Evolutionary conservation across 2,888 invertebrate species (phyloP).

Genomic region (Caenorhabditis macrosperma): DNA sequence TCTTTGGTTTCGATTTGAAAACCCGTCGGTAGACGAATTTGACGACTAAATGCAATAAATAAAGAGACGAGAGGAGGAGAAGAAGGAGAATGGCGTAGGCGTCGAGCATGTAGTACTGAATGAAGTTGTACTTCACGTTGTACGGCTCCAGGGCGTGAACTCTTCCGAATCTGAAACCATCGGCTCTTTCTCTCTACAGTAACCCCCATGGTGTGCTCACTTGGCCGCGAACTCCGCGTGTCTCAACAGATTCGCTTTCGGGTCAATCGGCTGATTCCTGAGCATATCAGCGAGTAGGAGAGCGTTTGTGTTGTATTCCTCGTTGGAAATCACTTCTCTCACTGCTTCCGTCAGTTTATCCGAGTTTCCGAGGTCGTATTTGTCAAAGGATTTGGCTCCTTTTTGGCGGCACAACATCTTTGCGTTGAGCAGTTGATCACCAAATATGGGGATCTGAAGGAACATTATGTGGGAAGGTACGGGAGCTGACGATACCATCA

Average conservation of each 20-base stretch:
- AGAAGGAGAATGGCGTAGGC: conserved; percentile 15
- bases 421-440: conserved; percentile 41
- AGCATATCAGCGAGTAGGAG: conserved; percentile 25
- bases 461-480: not conserved
- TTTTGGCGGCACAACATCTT: conserved; percentile 51
- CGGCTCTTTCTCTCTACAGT: not conserved
- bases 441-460: conserved; percentile 40
- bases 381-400: conserved; percentile 44
- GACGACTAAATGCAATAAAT: conserved; percentile 9
- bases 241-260: conserved; percentile 20
- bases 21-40: conserved; percentile 20
- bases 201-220: not conserved
- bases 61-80: not conserved
- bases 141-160: conserved; percentile 29
- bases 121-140: conserved; percentile 37
- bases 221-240: conserved; percentile 37
- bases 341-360: conserved; percentile 26
- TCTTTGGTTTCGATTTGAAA: conserved; percentile 28
- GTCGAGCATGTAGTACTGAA: conserved; percentile 35
- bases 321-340: conserved; percentile 30
- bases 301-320: conserved; percentile 11
- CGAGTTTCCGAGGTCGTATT: conserved; percentile 28
- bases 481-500: conserved; percentile 2
- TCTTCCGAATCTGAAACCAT: conserved; percentile 39
- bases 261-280: conserved; percentile 29